Percentiles rank a stretch among this genome's conserved stretches.
Evolutionary conservation across 1,140 invertebrate species (phyloP).

Genomic region (Drosophila parvula): DNA sequence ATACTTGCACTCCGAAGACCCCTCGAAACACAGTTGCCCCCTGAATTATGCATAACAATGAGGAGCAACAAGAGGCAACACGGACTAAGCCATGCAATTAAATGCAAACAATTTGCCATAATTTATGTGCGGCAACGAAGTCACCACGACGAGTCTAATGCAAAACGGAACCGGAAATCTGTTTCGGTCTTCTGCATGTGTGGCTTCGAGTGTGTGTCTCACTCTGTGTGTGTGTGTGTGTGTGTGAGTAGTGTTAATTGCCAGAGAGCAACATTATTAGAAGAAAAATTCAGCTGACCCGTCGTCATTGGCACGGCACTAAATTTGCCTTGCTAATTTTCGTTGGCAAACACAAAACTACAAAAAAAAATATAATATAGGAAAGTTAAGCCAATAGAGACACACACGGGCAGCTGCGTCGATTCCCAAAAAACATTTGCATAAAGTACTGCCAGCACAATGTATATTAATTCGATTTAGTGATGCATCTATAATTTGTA

Average conservation of each 20-base stretch:
- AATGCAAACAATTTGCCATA: slow-evolving; percentile 81
- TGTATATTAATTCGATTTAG: slow-evolving; percentile 54
- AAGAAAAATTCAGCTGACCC: slow-evolving; percentile 58
- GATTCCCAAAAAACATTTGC: slow-evolving; percentile 48
- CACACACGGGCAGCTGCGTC: slow-evolving; percentile 22
- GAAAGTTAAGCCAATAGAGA: slow-evolving; percentile 20
- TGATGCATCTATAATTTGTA: slow-evolving; percentile 50
- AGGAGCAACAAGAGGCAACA: slow-evolving; percentile 25
- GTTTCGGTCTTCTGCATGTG: slow-evolving; percentile 43
- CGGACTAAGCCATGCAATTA: slow-evolving; percentile 61
- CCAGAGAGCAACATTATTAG: slow-evolving; percentile 40
- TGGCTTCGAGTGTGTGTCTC: background rate
- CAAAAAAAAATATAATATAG: slow-evolving; percentile 4
- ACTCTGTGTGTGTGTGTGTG: background rate
- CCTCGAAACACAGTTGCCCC: slow-evolving; percentile 1
- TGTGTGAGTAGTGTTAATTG: slow-evolving; percentile 62
- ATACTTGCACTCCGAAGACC: slow-evolving; percentile 1
- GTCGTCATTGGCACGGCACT: slow-evolving; percentile 16
- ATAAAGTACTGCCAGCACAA: slow-evolving; percentile 18
- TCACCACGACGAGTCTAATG: slow-evolving; percentile 65
- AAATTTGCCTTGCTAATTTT: slow-evolving; percentile 73
- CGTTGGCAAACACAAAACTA: background rate
- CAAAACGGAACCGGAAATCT: slow-evolving; percentile 78
- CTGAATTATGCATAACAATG: slow-evolving; percentile 66
- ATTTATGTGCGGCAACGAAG: slow-evolving; percentile 66